Evolutionary conservation across 2,888 invertebrate species (phyloP).

Genomic region (Lycaena phlaeas): DNA sequence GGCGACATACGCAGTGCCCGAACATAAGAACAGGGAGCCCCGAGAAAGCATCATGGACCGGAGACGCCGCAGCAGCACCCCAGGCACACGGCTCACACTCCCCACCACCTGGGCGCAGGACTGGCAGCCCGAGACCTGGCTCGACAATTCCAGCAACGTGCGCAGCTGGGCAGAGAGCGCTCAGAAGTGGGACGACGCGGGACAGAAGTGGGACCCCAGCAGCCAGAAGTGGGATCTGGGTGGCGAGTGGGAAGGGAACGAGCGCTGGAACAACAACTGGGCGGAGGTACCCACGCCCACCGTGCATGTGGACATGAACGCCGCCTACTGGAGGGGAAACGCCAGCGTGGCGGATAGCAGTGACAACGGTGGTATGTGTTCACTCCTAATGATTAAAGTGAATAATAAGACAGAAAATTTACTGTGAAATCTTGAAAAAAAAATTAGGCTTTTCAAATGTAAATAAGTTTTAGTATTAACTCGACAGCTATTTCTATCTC

Average conservation of each 20-base stretch:
- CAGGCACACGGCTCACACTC: constrained; percentile 47
- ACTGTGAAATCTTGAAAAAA: too few species aligned
- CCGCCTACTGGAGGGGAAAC: constrained; percentile 56
- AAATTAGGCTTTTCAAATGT: too few species aligned
- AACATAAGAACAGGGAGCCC: constrained; percentile 47
- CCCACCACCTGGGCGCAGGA: constrained; percentile 35
- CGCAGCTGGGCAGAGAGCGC: constrained; percentile 53
- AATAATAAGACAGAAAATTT: too few species aligned
- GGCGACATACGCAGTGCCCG: constrained; percentile 62
- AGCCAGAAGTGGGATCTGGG: constrained; percentile 37
- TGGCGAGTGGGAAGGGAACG: constrained; percentile 40
- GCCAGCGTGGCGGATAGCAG: constrained; percentile 63
- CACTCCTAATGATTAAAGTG: too few species aligned
- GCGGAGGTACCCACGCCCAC: constrained; percentile 58
- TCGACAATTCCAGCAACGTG: constrained; percentile 39
- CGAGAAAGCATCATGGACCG: constrained; percentile 52
- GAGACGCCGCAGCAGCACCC: constrained; percentile 52
- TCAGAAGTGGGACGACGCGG: constrained; percentile 38
- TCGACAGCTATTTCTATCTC: too few species aligned
- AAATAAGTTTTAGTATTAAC: too few species aligned
- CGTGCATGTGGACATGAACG: constrained; percentile 57
- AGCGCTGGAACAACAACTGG: constrained; percentile 51
- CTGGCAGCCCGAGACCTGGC: constrained; percentile 47
- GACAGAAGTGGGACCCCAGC: constrained; percentile 39
- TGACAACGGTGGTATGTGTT: constrained; percentile 59